A percentile compares a stretch with the other conserved stretches of the same genome.
These are phyloP conservation scores for Rhynchophorus ferrugineus DNA, from an alignment of 1,140 invertebrate genomes.

Conservation along the genomic window DNA sequence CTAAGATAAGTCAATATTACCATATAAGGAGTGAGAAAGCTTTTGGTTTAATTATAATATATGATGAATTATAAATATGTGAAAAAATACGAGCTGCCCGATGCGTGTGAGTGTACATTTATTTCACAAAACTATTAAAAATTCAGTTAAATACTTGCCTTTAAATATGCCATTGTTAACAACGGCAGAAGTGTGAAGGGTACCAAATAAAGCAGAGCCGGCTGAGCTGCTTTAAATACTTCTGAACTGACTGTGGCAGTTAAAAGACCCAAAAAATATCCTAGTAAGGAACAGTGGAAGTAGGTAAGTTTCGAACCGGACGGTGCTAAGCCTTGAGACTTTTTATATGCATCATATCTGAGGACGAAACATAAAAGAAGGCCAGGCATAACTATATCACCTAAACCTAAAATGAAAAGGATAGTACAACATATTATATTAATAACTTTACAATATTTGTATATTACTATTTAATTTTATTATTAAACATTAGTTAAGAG, in stretches of 20 bases:
- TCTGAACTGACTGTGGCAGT: slow-evolving; percentile 96
- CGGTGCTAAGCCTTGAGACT: slow-evolving; percentile 49
- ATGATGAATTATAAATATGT: neutral
- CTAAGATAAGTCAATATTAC: too few relatives aligned
- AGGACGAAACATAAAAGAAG: slow-evolving; percentile 91
- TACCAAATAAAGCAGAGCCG: slow-evolving; percentile 92
- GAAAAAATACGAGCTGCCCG: too few relatives aligned
- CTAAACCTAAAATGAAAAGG: slow-evolving; percentile 67
- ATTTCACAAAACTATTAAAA: too few relatives aligned
- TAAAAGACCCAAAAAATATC: slow-evolving; percentile 92
- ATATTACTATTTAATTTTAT: too few relatives aligned
- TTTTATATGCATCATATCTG: slow-evolving; percentile 94
- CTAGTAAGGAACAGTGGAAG: slow-evolving; percentile 97
- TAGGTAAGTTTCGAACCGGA: slow-evolving; percentile 56
- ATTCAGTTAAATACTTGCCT: slow-evolving; percentile 65
- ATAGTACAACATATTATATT: too few relatives aligned
- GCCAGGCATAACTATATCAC: slow-evolving; percentile 98
- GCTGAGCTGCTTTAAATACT: slow-evolving; percentile 96
- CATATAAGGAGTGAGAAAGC: too few relatives aligned
- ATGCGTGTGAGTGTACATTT: too few relatives aligned
- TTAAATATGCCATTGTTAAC: slow-evolving; percentile 94
- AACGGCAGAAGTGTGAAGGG: slow-evolving; percentile 94
- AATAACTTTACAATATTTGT: too few relatives aligned
- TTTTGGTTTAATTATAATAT: too few relatives aligned
- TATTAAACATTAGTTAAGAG: too few relatives aligned